Evolutionary conservation across 2,888 invertebrate species (phyloP).

Genomic region (Galerucella calmariensis): DNA sequence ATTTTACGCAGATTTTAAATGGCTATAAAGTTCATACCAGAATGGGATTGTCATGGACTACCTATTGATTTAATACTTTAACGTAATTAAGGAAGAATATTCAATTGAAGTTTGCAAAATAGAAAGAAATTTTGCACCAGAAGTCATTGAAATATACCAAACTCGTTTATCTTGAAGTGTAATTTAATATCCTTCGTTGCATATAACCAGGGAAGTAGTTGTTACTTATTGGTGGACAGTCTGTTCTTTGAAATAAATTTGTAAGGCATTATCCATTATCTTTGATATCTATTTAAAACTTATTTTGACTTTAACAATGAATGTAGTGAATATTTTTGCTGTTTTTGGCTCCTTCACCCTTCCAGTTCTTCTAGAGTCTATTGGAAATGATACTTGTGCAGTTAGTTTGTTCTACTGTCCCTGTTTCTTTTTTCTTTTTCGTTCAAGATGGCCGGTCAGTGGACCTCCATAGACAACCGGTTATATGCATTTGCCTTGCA

Average conservation of each 20-base stretch:
- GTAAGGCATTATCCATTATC: too few species aligned
- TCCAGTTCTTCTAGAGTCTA: too few species aligned
- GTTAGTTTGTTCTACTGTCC: slow-evolving; percentile 1
- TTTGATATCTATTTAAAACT: too few species aligned
- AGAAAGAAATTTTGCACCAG: slow-evolving; percentile 82
- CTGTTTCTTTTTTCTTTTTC: not conserved
- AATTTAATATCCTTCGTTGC: too few species aligned
- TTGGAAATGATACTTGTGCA: too few species aligned
- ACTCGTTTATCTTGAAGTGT: too few species aligned
- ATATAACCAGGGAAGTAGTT: too few species aligned
- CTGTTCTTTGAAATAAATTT: too few species aligned
- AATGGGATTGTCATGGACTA: slow-evolving; percentile 99
- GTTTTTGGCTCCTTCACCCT: too few species aligned
- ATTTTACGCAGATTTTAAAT: slow-evolving; percentile 81
- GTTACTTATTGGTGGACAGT: too few species aligned
- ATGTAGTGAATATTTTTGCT: too few species aligned
- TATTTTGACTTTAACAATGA: too few species aligned
- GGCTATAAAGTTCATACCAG: slow-evolving; percentile 86
- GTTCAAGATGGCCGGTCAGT: slow-evolving; percentile 62
- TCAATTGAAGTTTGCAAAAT: slow-evolving; percentile 68
- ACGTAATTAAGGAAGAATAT: slow-evolving; percentile 63
- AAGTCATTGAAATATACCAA: slow-evolving; percentile 71
- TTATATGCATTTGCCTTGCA: slow-evolving; percentile 65
- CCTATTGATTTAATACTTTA: slow-evolving; percentile 94
- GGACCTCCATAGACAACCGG: slow-evolving; percentile 58